phyloP scores from a whole-genome alignment of 2,113 vertebrate species.

The Dryoscopus gambensis region DNA sequence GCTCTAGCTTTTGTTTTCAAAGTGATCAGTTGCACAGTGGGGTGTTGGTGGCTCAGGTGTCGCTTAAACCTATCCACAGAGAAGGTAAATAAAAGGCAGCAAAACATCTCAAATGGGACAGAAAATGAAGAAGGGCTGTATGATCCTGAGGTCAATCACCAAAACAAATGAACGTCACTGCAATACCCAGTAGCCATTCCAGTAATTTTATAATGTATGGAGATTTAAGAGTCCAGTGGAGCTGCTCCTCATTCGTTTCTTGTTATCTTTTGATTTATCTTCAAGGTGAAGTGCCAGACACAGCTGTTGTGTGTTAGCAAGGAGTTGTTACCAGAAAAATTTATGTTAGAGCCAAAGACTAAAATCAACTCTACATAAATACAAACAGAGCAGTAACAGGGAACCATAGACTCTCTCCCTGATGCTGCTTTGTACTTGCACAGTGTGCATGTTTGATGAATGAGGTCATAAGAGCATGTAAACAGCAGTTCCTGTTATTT shows the following conservation, averaged over 20 bases:
- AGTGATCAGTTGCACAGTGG: background rate
- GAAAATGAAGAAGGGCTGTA: background rate
- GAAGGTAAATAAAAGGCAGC: background rate
- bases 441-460: rapidly evolving
- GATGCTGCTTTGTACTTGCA: background rate
- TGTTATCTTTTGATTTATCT: background rate
- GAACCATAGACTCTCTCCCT: background rate
- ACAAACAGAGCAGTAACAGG: background rate
- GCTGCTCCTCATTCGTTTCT: background rate
- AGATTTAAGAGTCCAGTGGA: background rate
- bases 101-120: background rate
- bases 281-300: background rate
- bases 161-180: background rate
- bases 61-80: background rate
- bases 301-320: background rate
- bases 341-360: background rate
- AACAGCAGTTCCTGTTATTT: background rate
- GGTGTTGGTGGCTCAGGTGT: background rate
- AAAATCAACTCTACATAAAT: background rate
- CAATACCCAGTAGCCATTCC: background rate
- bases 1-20: background rate
- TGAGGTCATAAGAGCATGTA: background rate
- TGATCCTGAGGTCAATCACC: background rate
- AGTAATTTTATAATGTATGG: background rate
- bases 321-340: background rate